Conservation (phyloP, 2,797 vertebrate species). For the Chromis chromis region DNA sequence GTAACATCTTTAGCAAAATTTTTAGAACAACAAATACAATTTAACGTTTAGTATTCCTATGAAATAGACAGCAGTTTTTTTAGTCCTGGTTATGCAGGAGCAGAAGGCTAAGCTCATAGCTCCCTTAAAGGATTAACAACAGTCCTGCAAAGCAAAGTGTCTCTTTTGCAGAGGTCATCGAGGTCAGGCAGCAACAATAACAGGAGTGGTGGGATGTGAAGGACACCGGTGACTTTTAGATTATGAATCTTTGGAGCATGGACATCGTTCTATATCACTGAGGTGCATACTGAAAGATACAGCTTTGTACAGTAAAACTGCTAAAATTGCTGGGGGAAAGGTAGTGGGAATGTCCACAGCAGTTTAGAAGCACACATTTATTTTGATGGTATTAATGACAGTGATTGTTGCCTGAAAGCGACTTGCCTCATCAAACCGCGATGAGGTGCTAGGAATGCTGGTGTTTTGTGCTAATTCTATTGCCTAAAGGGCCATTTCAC, state of each 20-base stretch:
- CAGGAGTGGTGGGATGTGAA: conserved; percentile 61
- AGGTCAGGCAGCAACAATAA: conserved; percentile 66
- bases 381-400: neutral
- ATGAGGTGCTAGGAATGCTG: neutral
- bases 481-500: neutral
- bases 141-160: conserved; percentile 57
- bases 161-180: conserved; percentile 56
- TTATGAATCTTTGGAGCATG: conserved; percentile 44
- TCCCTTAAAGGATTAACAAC: conserved; percentile 68
- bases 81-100: conserved; percentile 50
- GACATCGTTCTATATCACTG: conserved; percentile 26
- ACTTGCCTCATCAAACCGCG: neutral
- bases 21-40: neutral
- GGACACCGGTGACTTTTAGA: conserved; percentile 49
- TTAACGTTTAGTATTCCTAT: neutral
- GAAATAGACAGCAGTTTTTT: conserved; percentile 36
- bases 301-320: conserved; percentile 10
- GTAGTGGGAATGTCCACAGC: neutral
- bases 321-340: conserved; percentile 6
- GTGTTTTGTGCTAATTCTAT: neutral
- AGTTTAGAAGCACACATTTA: neutral
- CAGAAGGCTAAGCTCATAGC: conserved; percentile 61
- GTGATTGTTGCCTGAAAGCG: neutral
- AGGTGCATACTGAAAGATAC: neutral
- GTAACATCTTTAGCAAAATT: conserved; percentile 27